Percentiles rank a stretch among this genome's conserved stretches.
Conservation (phyloP, 2,888 invertebrate species). For the Sepiola atlantica region DNA sequence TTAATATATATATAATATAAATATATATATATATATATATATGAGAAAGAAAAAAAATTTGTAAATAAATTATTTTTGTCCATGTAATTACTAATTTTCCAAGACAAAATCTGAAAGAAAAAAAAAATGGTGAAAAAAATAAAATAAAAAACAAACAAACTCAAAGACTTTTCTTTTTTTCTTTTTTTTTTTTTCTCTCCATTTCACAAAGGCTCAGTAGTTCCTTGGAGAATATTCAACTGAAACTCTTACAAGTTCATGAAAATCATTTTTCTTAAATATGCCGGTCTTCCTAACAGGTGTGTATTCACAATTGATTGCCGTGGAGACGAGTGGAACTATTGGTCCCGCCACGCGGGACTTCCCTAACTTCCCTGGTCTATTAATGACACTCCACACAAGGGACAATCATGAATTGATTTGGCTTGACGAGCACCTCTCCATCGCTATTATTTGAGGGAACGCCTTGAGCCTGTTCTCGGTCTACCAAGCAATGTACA, state of each 20-base stretch:
- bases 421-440: too few species aligned
- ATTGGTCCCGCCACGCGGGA: too few species aligned
- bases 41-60: not conserved
- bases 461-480: too few species aligned
- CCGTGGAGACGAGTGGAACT: too few species aligned
- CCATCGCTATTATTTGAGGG: too few species aligned
- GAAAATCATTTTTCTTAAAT: too few species aligned
- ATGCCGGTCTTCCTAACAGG: too few species aligned
- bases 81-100: slow-evolving; percentile 11
- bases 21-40: not conserved
- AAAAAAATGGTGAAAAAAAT: not conserved
- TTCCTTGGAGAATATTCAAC: not conserved
- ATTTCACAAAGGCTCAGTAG: not conserved
- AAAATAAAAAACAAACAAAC: not conserved
- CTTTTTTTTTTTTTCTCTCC: not conserved
- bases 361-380: too few species aligned
- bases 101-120: not conserved
- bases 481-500: too few species aligned
- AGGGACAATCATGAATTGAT: too few species aligned
- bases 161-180: not conserved
- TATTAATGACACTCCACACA: too few species aligned
- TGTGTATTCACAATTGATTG: too few species aligned
- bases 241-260: not conserved
- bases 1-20: not conserved
- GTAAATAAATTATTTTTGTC: slow-evolving; percentile 5